phyloP scores from a whole-genome alignment of 2,888 invertebrate genomes.

The Mimachlamys varia region DNA sequence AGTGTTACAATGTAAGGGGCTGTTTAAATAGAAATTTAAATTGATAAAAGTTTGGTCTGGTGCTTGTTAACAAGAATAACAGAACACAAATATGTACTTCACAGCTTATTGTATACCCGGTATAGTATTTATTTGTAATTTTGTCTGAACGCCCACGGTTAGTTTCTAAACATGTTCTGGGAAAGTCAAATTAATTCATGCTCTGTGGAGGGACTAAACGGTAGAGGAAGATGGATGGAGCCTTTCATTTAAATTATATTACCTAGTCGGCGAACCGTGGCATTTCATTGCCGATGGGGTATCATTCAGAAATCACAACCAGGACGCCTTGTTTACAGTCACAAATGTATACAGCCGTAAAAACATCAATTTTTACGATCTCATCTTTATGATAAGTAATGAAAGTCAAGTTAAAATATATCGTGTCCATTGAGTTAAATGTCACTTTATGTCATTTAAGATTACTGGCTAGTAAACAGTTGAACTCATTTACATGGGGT shows the following conservation, averaged over 20 bases:
- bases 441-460: neutral
- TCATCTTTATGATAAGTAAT: neutral
- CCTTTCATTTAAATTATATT: constrained; percentile 13
- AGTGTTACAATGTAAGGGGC: too few species aligned
- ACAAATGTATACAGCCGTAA: constrained; percentile 18
- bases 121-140: neutral
- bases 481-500: neutral
- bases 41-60: too few species aligned
- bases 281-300: neutral
- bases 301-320: constrained; percentile 9
- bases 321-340: neutral
- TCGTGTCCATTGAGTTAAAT: neutral
- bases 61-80: too few species aligned
- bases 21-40: too few species aligned
- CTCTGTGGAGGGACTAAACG: neutral
- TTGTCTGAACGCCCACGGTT: neutral
- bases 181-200: constrained; percentile 5
- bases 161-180: neutral
- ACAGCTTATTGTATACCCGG: too few species aligned
- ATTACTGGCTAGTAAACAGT: neutral
- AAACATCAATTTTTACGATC: constrained; percentile 19
- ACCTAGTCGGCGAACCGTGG: neutral
- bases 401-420: constrained; percentile 12
- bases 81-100: too few species aligned
- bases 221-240: neutral